Evolutionary conservation across 2,797 vertebrate genomes (phyloP).

Genomic region (Muscicapa comitata): DNA sequence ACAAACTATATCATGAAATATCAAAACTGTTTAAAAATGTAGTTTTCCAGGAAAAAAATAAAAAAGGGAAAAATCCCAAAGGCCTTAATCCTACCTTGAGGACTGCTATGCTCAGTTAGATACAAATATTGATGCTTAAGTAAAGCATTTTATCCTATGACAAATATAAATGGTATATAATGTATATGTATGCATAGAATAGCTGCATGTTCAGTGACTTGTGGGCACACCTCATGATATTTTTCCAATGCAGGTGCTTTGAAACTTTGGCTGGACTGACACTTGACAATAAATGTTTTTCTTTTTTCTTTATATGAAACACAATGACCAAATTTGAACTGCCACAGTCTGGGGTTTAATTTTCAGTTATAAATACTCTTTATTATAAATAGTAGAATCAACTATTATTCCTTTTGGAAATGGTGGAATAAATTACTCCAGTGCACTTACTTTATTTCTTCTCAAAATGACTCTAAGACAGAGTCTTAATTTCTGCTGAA

Average conservation of each 20-base stretch:
- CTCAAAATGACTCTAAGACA: background rate
- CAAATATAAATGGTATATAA: background rate
- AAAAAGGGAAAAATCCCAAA: background rate
- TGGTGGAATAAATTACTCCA: background rate
- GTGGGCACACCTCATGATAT: background rate
- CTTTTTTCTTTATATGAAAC: background rate
- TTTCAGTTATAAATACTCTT: background rate
- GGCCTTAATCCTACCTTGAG: conserved; percentile 2
- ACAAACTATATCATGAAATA: conserved; percentile 39
- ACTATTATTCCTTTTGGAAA: background rate
- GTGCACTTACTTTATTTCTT: background rate
- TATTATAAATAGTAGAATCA: background rate
- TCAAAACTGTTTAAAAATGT: conserved; percentile 18
- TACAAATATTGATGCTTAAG: background rate
- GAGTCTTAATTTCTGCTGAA: conserved; percentile 3
- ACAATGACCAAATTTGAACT: background rate
- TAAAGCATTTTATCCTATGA: background rate
- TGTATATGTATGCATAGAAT: background rate
- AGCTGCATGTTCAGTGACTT: background rate
- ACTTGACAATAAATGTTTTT: background rate
- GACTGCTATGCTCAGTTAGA: background rate
- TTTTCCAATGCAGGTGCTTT: background rate
- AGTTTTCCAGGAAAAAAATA: background rate
- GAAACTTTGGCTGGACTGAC: background rate
- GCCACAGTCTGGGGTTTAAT: background rate